A percentile compares a stretch with the other conserved stretches of the same genome.
Conservation (phyloP, 2,888 invertebrate species). For the Acanthosoma haemorrhoidale region DNA sequence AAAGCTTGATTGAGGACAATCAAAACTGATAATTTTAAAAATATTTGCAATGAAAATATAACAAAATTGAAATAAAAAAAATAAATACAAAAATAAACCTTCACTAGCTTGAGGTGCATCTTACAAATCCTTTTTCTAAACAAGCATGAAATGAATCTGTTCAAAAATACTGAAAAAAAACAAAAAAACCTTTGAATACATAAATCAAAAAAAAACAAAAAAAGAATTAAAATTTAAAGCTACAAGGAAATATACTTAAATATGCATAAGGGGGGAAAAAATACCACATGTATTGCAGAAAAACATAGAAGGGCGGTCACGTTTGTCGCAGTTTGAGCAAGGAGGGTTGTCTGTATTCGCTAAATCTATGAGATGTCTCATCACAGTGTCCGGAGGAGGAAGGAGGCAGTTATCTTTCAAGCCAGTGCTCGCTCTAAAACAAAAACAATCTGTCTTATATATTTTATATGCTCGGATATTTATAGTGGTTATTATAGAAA, state of each 20-base stretch:
- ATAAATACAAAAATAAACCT: not conserved
- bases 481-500: no score
- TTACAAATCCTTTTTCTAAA: not conserved
- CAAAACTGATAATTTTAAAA: not conserved
- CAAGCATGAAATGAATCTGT: not conserved
- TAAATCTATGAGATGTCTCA: constrained; percentile 64
- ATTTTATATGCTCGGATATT: no score
- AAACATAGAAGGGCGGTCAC: constrained; percentile 63
- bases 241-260: not conserved
- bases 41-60: not conserved
- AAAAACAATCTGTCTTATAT: no score
- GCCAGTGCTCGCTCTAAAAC: constrained; percentile 54
- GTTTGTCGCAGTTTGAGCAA: constrained; percentile 73
- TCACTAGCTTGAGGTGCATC: not conserved
- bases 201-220: not conserved
- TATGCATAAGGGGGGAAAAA: not conserved
- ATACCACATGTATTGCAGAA: constrained; percentile 72
- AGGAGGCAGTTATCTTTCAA: constrained; percentile 57
- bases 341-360: constrained; percentile 65
- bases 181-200: no score
- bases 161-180: not conserved
- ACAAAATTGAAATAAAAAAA: not conserved
- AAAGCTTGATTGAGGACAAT: no score
- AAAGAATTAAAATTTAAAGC: not conserved
- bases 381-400: constrained; percentile 61